Percentiles rank a stretch among this genome's conserved stretches.
phyloP scores from a whole-genome alignment of 2,797 vertebrate genomes.

The Harpagifer antarcticus region DNA sequence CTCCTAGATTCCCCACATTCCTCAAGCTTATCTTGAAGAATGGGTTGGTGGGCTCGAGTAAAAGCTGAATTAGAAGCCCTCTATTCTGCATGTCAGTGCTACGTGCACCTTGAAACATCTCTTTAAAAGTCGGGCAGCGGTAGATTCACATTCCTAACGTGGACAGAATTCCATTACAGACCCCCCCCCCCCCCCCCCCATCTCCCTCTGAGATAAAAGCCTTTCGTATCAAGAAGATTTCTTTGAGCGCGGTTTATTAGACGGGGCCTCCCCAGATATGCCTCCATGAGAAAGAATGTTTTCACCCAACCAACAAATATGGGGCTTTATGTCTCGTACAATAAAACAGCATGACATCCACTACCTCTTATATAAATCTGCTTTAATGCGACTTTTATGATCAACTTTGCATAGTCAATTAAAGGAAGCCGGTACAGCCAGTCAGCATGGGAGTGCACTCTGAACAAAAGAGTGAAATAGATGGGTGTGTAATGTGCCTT shows the following conservation, averaged over 20 bases:
- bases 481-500: constrained; percentile 33
- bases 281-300: constrained; percentile 68
- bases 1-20: constrained; percentile 87
- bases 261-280: constrained; percentile 63
- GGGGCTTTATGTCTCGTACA: constrained; percentile 21
- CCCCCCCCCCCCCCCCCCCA: constrained; percentile 7
- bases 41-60: constrained; percentile 81
- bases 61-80: constrained; percentile 82
- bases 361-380: constrained; percentile 1
- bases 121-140: constrained; percentile 76
- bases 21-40: constrained; percentile 90
- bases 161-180: constrained; percentile 79
- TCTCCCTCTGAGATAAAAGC: constrained; percentile 77
- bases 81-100: constrained; percentile 73
- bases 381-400: constrained; percentile 10
- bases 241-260: constrained; percentile 68
- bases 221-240: constrained; percentile 61
- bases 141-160: constrained; percentile 85
- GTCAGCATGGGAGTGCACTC: constrained; percentile 3
- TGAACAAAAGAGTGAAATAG: constrained; percentile 23
- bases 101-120: constrained; percentile 85
- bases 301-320: constrained; percentile 40
- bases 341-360: constrained; percentile 31
- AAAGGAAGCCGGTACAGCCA: constrained; percentile 6
- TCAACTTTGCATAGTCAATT: constrained; percentile 18